Conservation (phyloP, 1,140 invertebrate genomes). For the Pararge aegeria region DNA sequence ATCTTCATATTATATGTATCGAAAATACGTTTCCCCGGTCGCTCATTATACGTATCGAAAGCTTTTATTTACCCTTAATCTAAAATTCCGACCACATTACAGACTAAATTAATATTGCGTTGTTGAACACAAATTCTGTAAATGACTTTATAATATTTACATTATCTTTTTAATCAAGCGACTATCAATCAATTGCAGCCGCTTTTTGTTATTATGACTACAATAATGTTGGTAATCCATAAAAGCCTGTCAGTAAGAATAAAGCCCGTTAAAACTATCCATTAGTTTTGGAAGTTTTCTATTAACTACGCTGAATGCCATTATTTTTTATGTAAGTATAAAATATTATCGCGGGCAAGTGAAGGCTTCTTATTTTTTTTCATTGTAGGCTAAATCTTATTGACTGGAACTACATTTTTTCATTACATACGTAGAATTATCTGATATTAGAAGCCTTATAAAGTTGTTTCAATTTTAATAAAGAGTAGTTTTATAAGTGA, state of each 20-base stretch:
- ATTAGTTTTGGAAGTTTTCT: neutral
- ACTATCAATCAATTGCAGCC: conserved; percentile 1
- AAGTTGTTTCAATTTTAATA: too few species aligned
- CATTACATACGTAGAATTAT: too few species aligned
- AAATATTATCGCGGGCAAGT: neutral
- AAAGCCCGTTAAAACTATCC: neutral
- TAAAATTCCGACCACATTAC: neutral
- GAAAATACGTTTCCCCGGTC: too few species aligned
- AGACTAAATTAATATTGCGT: neutral
- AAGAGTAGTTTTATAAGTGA: too few species aligned
- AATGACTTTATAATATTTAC: conserved; percentile 8
- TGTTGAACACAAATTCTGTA: neutral
- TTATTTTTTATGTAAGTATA: neutral
- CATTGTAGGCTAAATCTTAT: neutral
- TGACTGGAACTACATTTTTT: too few species aligned
- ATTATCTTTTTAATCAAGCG: conserved; percentile 3
- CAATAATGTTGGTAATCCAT: neutral
- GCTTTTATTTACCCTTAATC: neutral
- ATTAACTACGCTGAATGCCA: neutral
- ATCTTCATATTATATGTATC: too few species aligned
- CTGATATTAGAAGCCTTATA: too few species aligned
- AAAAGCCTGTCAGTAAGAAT: neutral
- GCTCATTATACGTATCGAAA: too few species aligned
- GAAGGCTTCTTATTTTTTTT: neutral
- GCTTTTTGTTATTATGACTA: conserved; percentile 2